These are phyloP conservation scores for Pristionchus arcanus DNA, from an alignment of 2,888 invertebrate species.

Conservation along the genomic window DNA sequence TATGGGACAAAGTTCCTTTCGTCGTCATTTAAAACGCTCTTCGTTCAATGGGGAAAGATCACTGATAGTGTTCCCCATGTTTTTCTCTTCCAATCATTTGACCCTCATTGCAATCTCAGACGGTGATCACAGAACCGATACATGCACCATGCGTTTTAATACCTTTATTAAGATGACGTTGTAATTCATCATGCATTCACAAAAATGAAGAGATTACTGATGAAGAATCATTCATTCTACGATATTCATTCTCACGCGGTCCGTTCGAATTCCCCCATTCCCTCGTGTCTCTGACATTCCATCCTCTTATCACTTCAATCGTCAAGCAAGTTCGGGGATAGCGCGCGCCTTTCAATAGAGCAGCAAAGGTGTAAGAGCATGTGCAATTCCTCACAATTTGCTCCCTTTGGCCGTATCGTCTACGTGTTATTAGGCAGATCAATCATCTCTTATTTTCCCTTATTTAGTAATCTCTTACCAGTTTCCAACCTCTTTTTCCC, in stretches of 20 bases:
- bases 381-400: not conserved
- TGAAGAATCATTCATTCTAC: not conserved
- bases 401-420: not conserved
- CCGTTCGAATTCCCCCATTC: not conserved
- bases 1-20: not conserved
- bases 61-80: not conserved
- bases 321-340: conserved; percentile 49
- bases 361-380: not conserved
- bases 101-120: not conserved
- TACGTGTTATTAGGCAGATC: not conserved
- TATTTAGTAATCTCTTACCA: not conserved
- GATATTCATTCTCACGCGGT: not conserved
- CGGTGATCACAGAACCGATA: not conserved
- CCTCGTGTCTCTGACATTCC: conserved; percentile 3
- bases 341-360: conserved; percentile 30
- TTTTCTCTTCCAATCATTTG: not conserved
- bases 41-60: not conserved
- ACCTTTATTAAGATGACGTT: not conserved
- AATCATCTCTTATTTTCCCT: not conserved
- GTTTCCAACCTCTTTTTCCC: not conserved
- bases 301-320: conserved; percentile 16
- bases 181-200: not conserved
- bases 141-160: not conserved
- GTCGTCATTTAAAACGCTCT: not conserved
- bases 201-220: not conserved